Evolutionary conservation across 53 echinoderm and acorn worm species (phyloP).

Genomic region (Zoroaster sp.): DNA sequence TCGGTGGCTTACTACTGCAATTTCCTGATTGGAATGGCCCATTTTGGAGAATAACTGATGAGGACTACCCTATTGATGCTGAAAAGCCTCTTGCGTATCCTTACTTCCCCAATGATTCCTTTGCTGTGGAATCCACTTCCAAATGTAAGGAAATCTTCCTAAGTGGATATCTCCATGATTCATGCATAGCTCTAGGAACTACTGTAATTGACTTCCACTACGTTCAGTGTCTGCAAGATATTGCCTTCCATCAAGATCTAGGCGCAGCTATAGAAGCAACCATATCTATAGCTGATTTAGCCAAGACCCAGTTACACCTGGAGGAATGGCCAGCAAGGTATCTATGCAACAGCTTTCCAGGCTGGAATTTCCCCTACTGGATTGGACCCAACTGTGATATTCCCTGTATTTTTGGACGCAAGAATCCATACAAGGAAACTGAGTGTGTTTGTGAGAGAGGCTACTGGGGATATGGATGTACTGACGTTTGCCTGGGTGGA

Average conservation of each 20-base stretch:
- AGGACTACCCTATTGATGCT: constrained; percentile 37
- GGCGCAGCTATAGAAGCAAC: constrained; percentile 71
- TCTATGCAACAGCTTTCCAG: constrained; percentile 68
- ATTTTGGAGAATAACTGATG: constrained; percentile 60
- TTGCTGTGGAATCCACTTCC: constrained; percentile 44
- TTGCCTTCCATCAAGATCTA: constrained; percentile 69
- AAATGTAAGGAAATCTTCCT: constrained; percentile 61
- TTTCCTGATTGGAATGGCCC: constrained; percentile 57
- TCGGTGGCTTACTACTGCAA: constrained; percentile 40
- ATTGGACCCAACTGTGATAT: constrained; percentile 72
- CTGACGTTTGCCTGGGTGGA: constrained; percentile 67
- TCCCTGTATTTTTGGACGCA: constrained; percentile 68
- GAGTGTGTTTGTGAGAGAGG: constrained; percentile 70
- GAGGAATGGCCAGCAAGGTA: constrained; percentile 69
- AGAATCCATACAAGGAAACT: neutral
- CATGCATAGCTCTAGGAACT: constrained; percentile 48
- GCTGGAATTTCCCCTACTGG: constrained; percentile 73
- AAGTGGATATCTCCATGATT: constrained; percentile 48
- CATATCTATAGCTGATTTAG: constrained; percentile 62
- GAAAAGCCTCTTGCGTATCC: constrained; percentile 54
- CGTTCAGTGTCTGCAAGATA: constrained; percentile 74
- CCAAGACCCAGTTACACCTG: constrained; percentile 41
- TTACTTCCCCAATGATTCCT: constrained; percentile 37
- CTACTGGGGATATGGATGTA: constrained; percentile 73
- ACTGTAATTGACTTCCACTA: constrained; percentile 54